phyloP scores from a whole-genome alignment of 2,888 invertebrate species.

The Eilema sororculum region DNA sequence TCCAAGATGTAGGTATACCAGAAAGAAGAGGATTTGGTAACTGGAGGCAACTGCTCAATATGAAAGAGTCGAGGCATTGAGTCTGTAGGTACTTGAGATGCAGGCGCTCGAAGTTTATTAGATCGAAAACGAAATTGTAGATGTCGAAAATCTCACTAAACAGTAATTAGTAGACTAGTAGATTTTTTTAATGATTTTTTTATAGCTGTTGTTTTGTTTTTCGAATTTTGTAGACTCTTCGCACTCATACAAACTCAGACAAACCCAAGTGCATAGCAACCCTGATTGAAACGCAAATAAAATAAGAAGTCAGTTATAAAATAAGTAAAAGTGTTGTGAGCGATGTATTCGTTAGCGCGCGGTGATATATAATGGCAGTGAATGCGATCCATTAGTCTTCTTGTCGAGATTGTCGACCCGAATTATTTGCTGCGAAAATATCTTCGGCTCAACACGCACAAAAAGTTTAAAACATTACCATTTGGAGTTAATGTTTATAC shows the following conservation, averaged over 20 bases:
- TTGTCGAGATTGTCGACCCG: slow-evolving; percentile 62
- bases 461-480: slow-evolving; percentile 19
- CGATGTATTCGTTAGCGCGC: slow-evolving; percentile 63
- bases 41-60: not conserved
- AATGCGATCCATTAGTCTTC: slow-evolving; percentile 68
- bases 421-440: slow-evolving; percentile 67
- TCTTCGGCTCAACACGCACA: slow-evolving; percentile 27
- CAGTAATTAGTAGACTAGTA: not conserved
- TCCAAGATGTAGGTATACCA: not conserved
- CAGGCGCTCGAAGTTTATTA: not conserved
- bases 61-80: not conserved
- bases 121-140: not conserved
- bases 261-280: not conserved
- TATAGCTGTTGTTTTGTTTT: too few relatives aligned
- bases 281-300: slow-evolving; percentile 29
- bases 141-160: not conserved
- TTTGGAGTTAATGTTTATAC: not conserved
- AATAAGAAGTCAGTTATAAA: slow-evolving; percentile 50
- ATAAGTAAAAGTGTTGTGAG: slow-evolving; percentile 58
- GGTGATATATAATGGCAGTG: slow-evolving; percentile 62
- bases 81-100: not conserved
- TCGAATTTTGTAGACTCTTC: not conserved
- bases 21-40: not conserved
- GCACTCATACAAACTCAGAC: not conserved
- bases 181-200: too few relatives aligned